These are phyloP conservation scores for Drosophila antonietae DNA, from an alignment of 2,888 invertebrate species.

Conservation along the genomic window DNA sequence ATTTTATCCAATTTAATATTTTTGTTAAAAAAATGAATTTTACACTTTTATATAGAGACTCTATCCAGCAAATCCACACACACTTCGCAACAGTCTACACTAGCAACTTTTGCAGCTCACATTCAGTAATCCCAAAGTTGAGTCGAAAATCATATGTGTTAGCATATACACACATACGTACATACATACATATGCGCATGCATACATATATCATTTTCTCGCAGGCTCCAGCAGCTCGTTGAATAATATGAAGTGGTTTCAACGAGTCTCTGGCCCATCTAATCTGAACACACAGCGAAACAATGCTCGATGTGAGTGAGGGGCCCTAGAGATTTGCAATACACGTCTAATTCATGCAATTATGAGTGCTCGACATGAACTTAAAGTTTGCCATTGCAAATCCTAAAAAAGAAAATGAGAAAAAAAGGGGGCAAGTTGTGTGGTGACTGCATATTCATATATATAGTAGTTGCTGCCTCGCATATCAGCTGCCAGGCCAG, in stretches of 20 bases:
- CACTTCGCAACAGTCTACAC: neutral
- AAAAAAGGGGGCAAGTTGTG: constrained; percentile 47
- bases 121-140: neutral
- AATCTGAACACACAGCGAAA: constrained; percentile 21
- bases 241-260: constrained; percentile 29
- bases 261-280: constrained; percentile 31
- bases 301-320: constrained; percentile 24
- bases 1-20: neutral
- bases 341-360: constrained; percentile 63
- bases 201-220: neutral
- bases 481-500: constrained; percentile 49
- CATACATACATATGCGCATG: too few relatives aligned
- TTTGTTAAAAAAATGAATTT: neutral
- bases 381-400: constrained; percentile 47
- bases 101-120: neutral
- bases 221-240: constrained; percentile 7
- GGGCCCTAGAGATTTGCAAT: constrained; percentile 50
- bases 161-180: neutral
- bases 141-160: constrained; percentile 1
- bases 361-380: constrained; percentile 62
- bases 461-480: constrained; percentile 37
- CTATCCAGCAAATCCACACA: neutral
- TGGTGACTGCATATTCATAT: constrained; percentile 54
- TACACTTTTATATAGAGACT: neutral
- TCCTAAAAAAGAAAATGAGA: neutral